Evolutionary conservation across 2,113 vertebrate species (phyloP).

Genomic region (Actenoides hombroni): DNA sequence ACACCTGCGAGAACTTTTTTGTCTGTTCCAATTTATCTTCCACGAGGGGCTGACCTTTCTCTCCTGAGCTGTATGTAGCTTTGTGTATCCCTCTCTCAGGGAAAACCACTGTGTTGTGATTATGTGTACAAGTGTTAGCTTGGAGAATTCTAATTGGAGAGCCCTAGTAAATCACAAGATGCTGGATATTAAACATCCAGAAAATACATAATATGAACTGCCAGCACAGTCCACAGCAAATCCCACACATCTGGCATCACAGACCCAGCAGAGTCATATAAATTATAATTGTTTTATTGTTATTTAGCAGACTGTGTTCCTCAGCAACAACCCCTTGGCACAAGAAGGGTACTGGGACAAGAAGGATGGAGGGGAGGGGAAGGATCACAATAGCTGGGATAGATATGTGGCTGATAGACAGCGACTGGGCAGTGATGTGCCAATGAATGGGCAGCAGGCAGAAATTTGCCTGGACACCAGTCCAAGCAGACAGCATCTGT

Average conservation of each 20-base stretch:
- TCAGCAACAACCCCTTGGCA: neutral
- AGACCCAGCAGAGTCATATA: neutral
- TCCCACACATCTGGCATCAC: neutral
- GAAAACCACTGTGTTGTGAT: neutral
- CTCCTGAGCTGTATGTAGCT: neutral
- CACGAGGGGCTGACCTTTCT: neutral
- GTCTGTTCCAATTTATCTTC: neutral
- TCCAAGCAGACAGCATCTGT: neutral
- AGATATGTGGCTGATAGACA: neutral
- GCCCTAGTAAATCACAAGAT: neutral
- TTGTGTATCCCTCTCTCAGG: neutral
- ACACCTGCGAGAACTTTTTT: neutral
- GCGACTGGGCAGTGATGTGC: neutral
- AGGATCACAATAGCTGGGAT: neutral
- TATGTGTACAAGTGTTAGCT: neutral
- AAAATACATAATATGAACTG: neutral
- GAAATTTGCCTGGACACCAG: neutral
- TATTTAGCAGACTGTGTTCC: neutral
- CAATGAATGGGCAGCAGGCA: neutral
- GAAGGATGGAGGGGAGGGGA: neutral
- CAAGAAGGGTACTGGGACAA: neutral
- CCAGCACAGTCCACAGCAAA: neutral
- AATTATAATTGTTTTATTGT: neutral
- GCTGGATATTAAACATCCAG: neutral
- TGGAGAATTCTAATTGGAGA: neutral